Evolutionary conservation across 1,140 invertebrate species (phyloP), one percentile per base, ranked within the genome.

Genomic region (Drosophila bipectinata): DNA sequence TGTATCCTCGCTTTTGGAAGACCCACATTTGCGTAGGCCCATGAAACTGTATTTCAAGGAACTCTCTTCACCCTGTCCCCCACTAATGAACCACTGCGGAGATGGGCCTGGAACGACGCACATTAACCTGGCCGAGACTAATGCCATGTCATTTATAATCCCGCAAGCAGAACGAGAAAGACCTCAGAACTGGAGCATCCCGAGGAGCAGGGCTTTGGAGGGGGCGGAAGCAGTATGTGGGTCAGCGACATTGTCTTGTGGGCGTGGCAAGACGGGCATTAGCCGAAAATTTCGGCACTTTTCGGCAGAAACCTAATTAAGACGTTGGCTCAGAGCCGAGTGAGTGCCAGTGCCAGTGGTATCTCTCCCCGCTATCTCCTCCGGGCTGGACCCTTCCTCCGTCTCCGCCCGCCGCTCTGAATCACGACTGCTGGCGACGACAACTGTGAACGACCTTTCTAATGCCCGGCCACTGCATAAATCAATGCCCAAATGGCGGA

Each of bases 71-170:
- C 10, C 12, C 28, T 30, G 8, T n/a, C 24, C 32, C 48, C 6
- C 41, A n/a, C 68, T 82, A 81, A 87, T 80, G 82, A 85, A 87
- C 73, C 59, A 76, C 58, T 79, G 63, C 37, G 55, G 47, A 41
- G 18, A 32, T 47, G 28, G 21, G 12, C 6, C 26, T 54, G 67
- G 34, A 41, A 44, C 67, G 64, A 87, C 81, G 74, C 83, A 89
- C 83, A 77, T 89, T 88, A 79, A 88, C 64, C 76, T 52, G 84
- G 53, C 68, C 76, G 79, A 72, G 84, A 88, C 60, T 68, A 88
- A 88, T 88, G 76, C n/a, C 15, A 39, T 30, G 47, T 49, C 60
- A 88, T 88, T 89, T 88, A 52, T 88, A 56, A 81, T 48, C n/a
- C 47, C 53, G 53, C 59, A 28, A 47, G 59, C 30, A 74, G 61